These are phyloP conservation scores for Corythornis vintsioides DNA, from an alignment of 2,113 vertebrate species.

Conservation along the genomic window DNA sequence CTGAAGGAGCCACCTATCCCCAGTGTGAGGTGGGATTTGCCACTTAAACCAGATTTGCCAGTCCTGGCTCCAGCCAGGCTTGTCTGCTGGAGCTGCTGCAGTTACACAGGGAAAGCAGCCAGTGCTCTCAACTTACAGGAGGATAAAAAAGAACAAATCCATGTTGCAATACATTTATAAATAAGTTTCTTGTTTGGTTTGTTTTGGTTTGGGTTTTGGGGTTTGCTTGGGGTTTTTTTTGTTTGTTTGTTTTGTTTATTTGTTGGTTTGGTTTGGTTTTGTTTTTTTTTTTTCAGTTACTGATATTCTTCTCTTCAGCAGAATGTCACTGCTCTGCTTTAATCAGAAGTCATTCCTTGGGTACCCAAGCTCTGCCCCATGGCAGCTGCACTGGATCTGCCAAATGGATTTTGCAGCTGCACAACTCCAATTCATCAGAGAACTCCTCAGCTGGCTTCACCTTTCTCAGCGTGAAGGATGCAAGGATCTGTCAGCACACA, in stretches of 20 bases:
- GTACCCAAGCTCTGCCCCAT: not conserved
- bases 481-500: not conserved
- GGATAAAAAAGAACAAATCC: not conserved
- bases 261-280: too few species aligned
- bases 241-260: too few species aligned
- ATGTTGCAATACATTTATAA: not conserved
- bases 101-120: not conserved
- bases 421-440: accelerated
- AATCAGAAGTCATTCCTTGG: not conserved
- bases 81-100: not conserved
- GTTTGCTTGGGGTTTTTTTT: too few species aligned
- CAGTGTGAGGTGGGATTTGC: not conserved
- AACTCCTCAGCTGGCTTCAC: not conserved
- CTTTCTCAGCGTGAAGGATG: not conserved
- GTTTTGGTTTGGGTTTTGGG: too few species aligned
- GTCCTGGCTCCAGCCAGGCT: not conserved
- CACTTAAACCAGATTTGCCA: not conserved
- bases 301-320: not conserved
- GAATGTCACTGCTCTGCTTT: not conserved
- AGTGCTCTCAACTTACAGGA: not conserved
- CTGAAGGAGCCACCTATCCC: not conserved
- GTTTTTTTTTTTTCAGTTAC: not conserved
- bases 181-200: not conserved
- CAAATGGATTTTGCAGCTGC: not conserved
- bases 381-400: not conserved